Evolutionary conservation across 2,113 vertebrate species (phyloP), one percentile per base, ranked within the genome.

Genomic region (Neoarius graeffei): DNA sequence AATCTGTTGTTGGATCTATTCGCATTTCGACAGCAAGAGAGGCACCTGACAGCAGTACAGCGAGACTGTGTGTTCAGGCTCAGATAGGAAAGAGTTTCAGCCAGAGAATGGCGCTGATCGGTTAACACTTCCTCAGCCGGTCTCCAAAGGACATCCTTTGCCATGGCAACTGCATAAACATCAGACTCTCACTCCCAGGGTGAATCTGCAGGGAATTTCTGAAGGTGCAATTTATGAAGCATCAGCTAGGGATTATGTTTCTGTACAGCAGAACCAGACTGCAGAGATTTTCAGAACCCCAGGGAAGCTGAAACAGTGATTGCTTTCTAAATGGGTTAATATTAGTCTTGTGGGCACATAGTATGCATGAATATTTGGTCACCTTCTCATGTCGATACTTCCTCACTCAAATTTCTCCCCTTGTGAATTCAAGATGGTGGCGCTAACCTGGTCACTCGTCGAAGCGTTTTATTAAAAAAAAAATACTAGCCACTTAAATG

Each of bases 121-220:
- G 91, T 90, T 85, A 87, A 93, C 93, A 93, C 93, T 89, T 94
- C 85, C 66, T 88, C 86, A 90, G 91, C 91, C 91, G 86, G 87
- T 91, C 87, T 54, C 87, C 84, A 92, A 91, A 93, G 91, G 93
- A 93, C 92, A 91, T 73, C 66, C 17, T 88, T 95, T 79, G n/a
- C 93, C 92, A 94, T 95, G 93, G 93, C 89, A 93, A 95, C 94
- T 88, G 92, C 91, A 94, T 92, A 92, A 95, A 94, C 94, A 94
- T 92, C 91, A 91, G 89, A 82, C 57, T 62, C 57, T 82, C 89
- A 74, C 67, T 93, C 91, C 76, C 82, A 80, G 85, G 71, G 60
- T 90, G 81, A 87, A 81, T 89, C 90, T 90, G 14, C 0, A 85
- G 91, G 88, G 85, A 92, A 91, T 83, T 89, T 89, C 79, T 67